Conservation (phyloP, 1,140 invertebrate genomes). For the Zaprionus tsacasi region DNA sequence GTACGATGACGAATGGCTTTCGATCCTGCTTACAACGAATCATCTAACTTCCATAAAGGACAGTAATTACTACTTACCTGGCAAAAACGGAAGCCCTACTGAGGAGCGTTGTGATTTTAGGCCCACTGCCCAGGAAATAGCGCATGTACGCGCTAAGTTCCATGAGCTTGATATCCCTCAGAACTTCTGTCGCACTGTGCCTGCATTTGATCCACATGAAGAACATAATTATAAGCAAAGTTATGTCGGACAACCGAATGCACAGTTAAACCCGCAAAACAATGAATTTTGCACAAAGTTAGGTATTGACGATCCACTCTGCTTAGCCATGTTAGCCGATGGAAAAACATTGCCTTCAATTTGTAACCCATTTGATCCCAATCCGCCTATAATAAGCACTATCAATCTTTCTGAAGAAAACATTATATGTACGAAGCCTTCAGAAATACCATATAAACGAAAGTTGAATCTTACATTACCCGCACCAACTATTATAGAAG, state of each 20-base stretch:
- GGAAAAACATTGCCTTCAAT: constrained; percentile 66
- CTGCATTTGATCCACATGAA: constrained; percentile 85
- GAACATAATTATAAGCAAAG: constrained; percentile 72
- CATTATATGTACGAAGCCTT: not conserved
- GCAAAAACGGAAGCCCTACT: constrained; percentile 85
- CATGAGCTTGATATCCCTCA: constrained; percentile 88
- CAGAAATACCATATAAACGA: constrained; percentile 42
- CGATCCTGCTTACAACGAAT: constrained; percentile 94
- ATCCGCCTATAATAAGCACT: not conserved
- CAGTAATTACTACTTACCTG: constrained; percentile 91
- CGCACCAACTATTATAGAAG: constrained; percentile 33
- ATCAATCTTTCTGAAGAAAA: not conserved
- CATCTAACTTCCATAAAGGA: constrained; percentile 92
- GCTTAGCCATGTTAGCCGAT: constrained; percentile 84
- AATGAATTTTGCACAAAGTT: constrained; percentile 92
- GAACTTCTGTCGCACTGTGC: constrained; percentile 91
- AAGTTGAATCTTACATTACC: constrained; percentile 60
- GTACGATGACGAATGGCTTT: constrained; percentile 98
- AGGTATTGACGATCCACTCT: constrained; percentile 90
- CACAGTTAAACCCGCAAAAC: constrained; percentile 92
- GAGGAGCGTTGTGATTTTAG: constrained; percentile 91
- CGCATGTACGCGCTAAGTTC: constrained; percentile 88
- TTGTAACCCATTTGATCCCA: not conserved
- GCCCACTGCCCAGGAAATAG: constrained; percentile 90
- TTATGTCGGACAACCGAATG: constrained; percentile 78